Conservation (phyloP, 1,140 invertebrate species). For the Choristoneura fumiferana region DNA sequence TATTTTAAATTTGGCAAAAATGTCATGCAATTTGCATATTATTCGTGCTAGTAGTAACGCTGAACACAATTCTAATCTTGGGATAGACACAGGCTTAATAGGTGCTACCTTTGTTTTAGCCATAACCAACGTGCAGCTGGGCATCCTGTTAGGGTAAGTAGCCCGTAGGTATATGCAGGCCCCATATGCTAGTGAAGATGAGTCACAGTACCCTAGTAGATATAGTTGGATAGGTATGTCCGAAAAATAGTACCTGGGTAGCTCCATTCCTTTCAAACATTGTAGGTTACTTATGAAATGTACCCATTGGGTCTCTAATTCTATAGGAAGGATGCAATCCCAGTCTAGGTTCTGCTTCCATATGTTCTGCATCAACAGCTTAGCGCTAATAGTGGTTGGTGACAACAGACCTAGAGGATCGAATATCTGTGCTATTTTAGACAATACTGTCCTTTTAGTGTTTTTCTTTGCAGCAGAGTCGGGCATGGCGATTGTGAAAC, state of each 20-base stretch:
- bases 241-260: conserved; percentile 27
- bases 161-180: conserved; percentile 27
- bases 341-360: conserved; percentile 50
- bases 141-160: conserved; percentile 19
- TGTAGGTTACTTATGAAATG: conserved; percentile 12
- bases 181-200: conserved; percentile 44
- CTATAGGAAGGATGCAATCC: conserved; percentile 53
- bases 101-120: conserved; percentile 28
- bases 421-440: conserved; percentile 45
- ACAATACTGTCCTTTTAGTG: conserved; percentile 44
- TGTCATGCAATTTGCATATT: conserved; percentile 10
- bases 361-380: conserved; percentile 56
- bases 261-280: conserved; percentile 21
- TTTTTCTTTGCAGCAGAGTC: neutral
- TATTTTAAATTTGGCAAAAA: too few species aligned
- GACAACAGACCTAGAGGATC: conserved; percentile 48
- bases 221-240: neutral
- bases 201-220: conserved; percentile 24
- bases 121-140: conserved; percentile 12
- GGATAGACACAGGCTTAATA: conserved; percentile 21
- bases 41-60: conserved; percentile 7
- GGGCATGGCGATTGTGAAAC: conserved; percentile 10
- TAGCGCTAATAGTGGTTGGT: conserved; percentile 51
- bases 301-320: conserved; percentile 34
- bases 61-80: conserved; percentile 25